Evolutionary conservation across 64 coral and sea anemone genomes (phyloP).

Genomic region (Astreopora myriophthalma): DNA sequence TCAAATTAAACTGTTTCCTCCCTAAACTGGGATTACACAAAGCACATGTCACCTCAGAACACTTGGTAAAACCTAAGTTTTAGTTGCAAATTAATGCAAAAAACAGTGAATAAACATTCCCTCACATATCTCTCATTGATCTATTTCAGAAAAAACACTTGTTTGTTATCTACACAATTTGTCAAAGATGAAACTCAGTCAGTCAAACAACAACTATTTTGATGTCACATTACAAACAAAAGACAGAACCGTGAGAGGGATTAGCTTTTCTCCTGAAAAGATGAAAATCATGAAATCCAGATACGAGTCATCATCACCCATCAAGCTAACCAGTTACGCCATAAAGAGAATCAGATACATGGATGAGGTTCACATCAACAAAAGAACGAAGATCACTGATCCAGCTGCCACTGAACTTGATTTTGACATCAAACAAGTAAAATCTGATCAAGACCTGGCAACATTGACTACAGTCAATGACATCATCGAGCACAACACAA

Average conservation of each 20-base stretch:
- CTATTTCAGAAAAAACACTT: slow-evolving; percentile 23
- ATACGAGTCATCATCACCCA: slow-evolving; percentile 46
- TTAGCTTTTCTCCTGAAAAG: slow-evolving; percentile 52
- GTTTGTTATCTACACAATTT: slow-evolving; percentile 52
- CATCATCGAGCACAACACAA: slow-evolving; percentile 15
- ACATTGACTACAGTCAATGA: slow-evolving; percentile 2
- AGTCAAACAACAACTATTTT: slow-evolving; percentile 55
- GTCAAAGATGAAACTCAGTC: slow-evolving; percentile 44
- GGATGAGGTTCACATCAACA: slow-evolving; percentile 40
- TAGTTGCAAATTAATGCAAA: neutral
- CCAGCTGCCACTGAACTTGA: slow-evolving; percentile 3
- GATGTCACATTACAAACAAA: slow-evolving; percentile 59
- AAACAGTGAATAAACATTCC: neutral
- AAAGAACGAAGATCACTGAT: slow-evolving; percentile 35
- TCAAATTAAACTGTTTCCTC: neutral
- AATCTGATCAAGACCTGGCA: neutral
- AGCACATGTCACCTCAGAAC: no score
- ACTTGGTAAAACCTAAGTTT: no score
- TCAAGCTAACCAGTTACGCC: slow-evolving; percentile 51
- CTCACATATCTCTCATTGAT: neutral
- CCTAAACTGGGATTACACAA: neutral
- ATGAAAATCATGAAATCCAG: slow-evolving; percentile 26
- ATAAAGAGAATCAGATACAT: slow-evolving; percentile 25
- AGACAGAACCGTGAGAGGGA: neutral
- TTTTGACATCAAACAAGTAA: slow-evolving; percentile 31